Percentiles rank a stretch among this genome's conserved stretches.
phyloP scores from a whole-genome alignment of 2,888 invertebrate species.

The Nesidiocoris tenuis region DNA sequence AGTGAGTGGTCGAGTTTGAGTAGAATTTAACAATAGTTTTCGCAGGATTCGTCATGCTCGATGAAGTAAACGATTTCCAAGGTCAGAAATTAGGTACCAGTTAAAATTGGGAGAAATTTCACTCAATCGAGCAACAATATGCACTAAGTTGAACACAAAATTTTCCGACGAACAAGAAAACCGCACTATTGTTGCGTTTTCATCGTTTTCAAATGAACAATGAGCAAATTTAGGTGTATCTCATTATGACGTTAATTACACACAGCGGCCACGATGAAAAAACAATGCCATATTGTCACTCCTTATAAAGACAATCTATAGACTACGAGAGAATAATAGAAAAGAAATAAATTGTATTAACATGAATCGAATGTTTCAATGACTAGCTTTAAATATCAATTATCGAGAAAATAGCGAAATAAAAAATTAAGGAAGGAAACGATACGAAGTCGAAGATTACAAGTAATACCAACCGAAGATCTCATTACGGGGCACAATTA shows the following conservation, averaged over 20 bases:
- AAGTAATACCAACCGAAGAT: background rate
- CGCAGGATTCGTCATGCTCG: too few species aligned
- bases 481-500: too few species aligned
- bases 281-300: conserved; percentile 46
- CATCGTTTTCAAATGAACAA: conserved; percentile 12
- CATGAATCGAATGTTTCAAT: conserved; percentile 40
- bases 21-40: too few species aligned
- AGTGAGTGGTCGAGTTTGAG: too few species aligned
- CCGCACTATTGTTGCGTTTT: conserved; percentile 1
- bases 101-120: conserved; percentile 1
- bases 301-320: conserved; percentile 37
- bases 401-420: too few species aligned
- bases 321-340: conserved; percentile 14
- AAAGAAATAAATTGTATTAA: conserved; percentile 32
- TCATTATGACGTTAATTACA: background rate
- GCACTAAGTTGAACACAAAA: conserved; percentile 25
- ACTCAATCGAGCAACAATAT: conserved; percentile 43
- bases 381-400: conserved; percentile 40
- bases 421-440: conserved; percentile 1
- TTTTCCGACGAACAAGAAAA: background rate
- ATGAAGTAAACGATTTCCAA: background rate
- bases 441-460: conserved; percentile 2
- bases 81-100: background rate
- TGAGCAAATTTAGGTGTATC: conserved; percentile 48
- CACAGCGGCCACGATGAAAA: background rate